These are phyloP conservation scores for Poicephalus meyeri DNA, from an alignment of 2,113 vertebrate genomes.

Conservation along the genomic window DNA sequence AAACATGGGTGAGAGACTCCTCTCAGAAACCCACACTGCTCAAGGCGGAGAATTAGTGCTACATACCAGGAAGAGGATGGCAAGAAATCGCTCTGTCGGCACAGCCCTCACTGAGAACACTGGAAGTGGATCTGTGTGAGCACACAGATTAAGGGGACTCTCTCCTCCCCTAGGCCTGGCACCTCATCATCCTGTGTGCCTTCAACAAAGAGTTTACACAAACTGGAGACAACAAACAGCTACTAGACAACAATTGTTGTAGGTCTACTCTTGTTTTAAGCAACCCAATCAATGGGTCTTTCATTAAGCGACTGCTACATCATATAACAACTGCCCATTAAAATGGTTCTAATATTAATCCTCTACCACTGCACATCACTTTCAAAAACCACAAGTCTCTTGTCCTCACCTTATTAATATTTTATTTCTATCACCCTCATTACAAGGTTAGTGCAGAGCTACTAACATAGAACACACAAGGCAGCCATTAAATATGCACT, in stretches of 20 bases:
- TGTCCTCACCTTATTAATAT: background rate
- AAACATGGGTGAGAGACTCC: background rate
- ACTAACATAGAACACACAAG: background rate
- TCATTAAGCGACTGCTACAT: background rate
- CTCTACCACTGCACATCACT: background rate
- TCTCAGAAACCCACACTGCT: rapidly evolving
- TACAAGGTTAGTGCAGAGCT: background rate
- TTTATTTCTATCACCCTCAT: background rate
- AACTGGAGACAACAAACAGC: background rate
- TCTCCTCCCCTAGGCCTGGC: background rate
- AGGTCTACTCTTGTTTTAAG: background rate
- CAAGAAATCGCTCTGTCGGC: background rate
- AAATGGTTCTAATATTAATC: background rate
- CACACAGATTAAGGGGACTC: rapidly evolving
- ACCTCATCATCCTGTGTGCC: rapidly evolving
- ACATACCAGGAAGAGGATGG: background rate
- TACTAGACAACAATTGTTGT: background rate
- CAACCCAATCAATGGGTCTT: background rate
- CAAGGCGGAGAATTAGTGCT: background rate
- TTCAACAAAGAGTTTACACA: background rate
- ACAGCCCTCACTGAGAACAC: background rate
- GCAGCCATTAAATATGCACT: background rate
- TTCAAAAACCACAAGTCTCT: background rate
- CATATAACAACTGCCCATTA: background rate
- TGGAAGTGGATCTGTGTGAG: rapidly evolving